Base-by-base conservation (phyloP, 2,888 invertebrate species). In the Heterodera filipjevi region DNA sequence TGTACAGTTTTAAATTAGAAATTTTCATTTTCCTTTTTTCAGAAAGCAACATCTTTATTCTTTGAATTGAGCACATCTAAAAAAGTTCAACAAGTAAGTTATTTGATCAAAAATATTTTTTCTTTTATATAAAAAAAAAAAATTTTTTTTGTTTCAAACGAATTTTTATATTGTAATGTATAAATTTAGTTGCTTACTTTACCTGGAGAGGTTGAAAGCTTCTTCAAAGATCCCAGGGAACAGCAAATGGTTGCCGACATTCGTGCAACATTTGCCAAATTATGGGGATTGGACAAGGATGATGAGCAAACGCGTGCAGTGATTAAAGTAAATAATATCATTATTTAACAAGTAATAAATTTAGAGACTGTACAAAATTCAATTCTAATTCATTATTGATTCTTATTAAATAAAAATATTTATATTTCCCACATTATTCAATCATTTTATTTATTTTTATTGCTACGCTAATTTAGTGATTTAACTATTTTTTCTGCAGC, bases 41-140 rank as follows among this genome's bases (percentile, higher is more conserved):
- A 73, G 85, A 98, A 98, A 90, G 95, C 95, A 87, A 98, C 98
- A 0, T 94, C 95, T n/a, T 94, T 96, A 86, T 90, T 90, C 49
- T 90, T 90, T 44, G 92, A 92, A 90, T 91, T 99, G 86, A 96
- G 96, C 0, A 91, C 91, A n/a, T 90, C 90, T 35, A 91, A 91
- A 86, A 91, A 91, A 80, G 89, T 91, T 1, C 91, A 91, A 83
- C 84, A 84, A 71, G 81, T 71, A 27, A n/a, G n/a, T n/a, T n/a
- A n/a, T n/a, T n/a, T n/a, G n/a, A n/a, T n/a, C n/a, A n/a, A 6
- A 19, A 53, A 53, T 44, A 10, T 44, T 44, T 5, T 44, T 44
- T 44, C 44, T 44, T 44, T 5, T 44, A 5, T 10, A 49, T 49
- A 49, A 49, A 10, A 49, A 39, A 39, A 39, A 39, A 39, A 39